Evolutionary conservation across 2,797 vertebrate genomes (phyloP), one percentile per base, ranked within the genome.

Genomic region (Sternotherus odoratus): DNA sequence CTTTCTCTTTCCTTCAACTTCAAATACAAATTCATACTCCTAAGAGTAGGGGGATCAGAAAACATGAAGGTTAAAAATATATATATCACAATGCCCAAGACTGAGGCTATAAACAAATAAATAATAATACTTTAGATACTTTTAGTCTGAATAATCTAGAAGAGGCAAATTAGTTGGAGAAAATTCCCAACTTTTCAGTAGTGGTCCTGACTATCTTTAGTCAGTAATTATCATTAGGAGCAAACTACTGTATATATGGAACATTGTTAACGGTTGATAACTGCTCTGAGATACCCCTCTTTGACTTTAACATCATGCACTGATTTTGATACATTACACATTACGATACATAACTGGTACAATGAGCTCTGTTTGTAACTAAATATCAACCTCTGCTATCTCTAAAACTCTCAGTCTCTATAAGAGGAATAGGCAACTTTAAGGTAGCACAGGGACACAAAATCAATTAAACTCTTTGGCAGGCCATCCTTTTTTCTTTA

Each of bases 191-290:
- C 53, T 26, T 51, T 87, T 92, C 26, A 80, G 78, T 60, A 90
- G 0, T 69, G 79, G 54, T 93, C n/a, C 21, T 91, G 33, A 81
- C 82, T 92, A 15, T 85, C 92, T 74, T 63, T 82, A 93, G 57
- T 83, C n/a, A 85, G 82, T 88, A 88, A 66, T 90, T 94, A 88
- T 88, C 57, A 72, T 43, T 49, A 86, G 79, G 72, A 49, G 49
- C 94, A 43, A 89, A 43, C 89, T 82, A 57, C 77, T 17, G 77
- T 77, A 66, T 89, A 79, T 81, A 21, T 19, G 36, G 86, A 91
- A 85, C 43, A 92, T 91, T 63, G 16, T n/a, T 28, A 74, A 74
- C 24, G 46, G 39, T 74, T 46, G 24, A 74, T 43, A 74, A 43
- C 26, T 16, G 23, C 39, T 46, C 6, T 46, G 72, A 28, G 24